These are phyloP conservation scores for Macropus fuliginosus DNA, from an alignment of 2,797 vertebrate genomes.

Conservation along the genomic window DNA sequence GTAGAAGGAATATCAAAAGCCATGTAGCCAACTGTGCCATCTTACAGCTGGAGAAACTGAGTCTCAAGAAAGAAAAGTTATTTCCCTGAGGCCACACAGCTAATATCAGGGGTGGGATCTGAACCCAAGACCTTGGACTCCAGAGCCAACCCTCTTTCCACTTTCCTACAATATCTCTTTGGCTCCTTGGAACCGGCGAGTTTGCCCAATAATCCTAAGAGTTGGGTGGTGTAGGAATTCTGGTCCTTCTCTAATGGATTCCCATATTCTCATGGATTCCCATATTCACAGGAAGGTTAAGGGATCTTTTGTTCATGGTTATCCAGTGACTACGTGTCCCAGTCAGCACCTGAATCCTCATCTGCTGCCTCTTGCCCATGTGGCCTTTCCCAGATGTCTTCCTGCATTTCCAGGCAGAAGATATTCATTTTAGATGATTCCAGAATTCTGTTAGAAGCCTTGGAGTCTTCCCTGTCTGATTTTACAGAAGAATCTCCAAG, in stretches of 20 bases:
- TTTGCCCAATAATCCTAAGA: not conserved
- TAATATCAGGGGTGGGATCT: not conserved
- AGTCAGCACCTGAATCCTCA: no score
- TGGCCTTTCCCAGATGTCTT: not conserved
- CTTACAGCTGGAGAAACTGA: not conserved
- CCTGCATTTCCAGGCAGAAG: not conserved
- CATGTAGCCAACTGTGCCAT: not conserved
- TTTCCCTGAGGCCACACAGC: not conserved
- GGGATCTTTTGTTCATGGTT: not conserved
- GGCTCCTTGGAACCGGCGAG: not conserved
- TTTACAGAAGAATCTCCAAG: no score
- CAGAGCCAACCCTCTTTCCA: not conserved
- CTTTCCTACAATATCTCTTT: not conserved
- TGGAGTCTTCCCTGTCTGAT: no score
- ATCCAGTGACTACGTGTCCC: not conserved
- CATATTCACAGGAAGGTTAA: not conserved
- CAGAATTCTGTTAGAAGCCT: not conserved
- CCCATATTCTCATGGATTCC: not conserved
- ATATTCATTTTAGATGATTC: not conserved
- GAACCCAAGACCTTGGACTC: not conserved
- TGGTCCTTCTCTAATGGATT: not conserved
- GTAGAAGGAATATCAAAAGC: not conserved
- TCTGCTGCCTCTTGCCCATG: not conserved
- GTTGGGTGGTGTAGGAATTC: not conserved
- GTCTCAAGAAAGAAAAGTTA: not conserved